Evolutionary conservation across 2,888 invertebrate species (phyloP).

Genomic region (Chrysina gloriosa): DNA sequence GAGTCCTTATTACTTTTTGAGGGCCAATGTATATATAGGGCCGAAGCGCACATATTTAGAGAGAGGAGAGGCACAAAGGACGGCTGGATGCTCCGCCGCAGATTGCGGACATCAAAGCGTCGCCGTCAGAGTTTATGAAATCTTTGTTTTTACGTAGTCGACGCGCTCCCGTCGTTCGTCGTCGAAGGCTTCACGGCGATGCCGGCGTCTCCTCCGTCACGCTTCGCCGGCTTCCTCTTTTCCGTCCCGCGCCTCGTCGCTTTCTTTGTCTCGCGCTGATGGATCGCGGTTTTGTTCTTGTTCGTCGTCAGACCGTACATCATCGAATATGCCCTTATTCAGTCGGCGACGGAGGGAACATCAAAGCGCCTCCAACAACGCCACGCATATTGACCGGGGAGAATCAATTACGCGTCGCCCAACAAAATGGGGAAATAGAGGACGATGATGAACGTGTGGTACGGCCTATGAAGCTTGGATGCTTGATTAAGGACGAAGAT

Average conservation of each 20-base stretch:
- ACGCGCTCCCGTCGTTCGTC: conserved; percentile 5
- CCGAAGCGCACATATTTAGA: conserved; percentile 43
- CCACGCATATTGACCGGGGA: conserved; percentile 44
- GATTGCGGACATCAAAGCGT: conserved; percentile 58
- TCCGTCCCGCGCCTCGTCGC: background rate
- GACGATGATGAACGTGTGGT: too few species aligned
- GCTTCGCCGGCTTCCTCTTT: background rate
- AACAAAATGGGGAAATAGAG: too few species aligned
- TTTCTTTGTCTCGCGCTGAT: conserved; percentile 22
- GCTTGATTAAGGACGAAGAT: too few species aligned
- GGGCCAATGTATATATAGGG: conserved; percentile 56
- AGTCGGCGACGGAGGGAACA: conserved; percentile 41
- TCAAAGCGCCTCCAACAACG: conserved; percentile 47
- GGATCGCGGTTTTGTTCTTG: conserved; percentile 44
- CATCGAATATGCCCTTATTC: conserved; percentile 46
- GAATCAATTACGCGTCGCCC: conserved; percentile 39
- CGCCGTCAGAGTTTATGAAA: conserved; percentile 55
- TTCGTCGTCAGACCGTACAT: conserved; percentile 45
- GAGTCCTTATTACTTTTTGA: conserved; percentile 36
- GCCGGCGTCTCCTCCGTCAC: background rate
- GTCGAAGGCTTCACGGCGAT: background rate
- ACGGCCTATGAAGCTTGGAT: too few species aligned
- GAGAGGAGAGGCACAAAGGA: conserved; percentile 50
- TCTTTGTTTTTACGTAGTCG: conserved; percentile 58
- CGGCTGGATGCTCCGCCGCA: conserved; percentile 47